These are phyloP conservation scores for Lacerta bilineata DNA, from an alignment of 2,797 vertebrate species.

Conservation along the genomic window DNA sequence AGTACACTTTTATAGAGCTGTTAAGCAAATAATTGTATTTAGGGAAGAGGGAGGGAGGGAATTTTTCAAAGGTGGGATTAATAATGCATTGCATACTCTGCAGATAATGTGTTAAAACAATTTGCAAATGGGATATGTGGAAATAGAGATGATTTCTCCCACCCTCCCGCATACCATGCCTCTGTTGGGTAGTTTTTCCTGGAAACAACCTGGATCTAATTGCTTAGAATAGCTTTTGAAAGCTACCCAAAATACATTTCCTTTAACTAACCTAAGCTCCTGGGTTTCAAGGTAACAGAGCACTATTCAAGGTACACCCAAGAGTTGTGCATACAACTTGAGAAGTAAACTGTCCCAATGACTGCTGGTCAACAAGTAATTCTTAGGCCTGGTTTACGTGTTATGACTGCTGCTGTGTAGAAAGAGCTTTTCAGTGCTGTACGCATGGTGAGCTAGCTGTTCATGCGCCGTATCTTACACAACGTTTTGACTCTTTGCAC, in stretches of 20 bases:
- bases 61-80: conserved; percentile 31
- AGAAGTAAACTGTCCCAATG: not conserved
- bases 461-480: not conserved
- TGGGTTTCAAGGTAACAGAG: not conserved
- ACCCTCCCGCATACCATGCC: not conserved
- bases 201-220: not conserved
- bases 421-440: too few species aligned
- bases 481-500: not conserved
- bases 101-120: conserved; percentile 39
- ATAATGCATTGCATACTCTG: conserved; percentile 18
- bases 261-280: conserved; percentile 8
- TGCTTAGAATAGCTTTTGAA: conserved; percentile 29
- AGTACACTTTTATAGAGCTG: conserved; percentile 49
- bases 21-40: conserved; percentile 54
- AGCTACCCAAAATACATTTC: not conserved
- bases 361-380: not conserved
- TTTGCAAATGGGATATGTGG: conserved; percentile 41
- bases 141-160: not conserved
- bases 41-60: conserved; percentile 15
- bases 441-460: not conserved
- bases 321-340: not conserved
- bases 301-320: not conserved
- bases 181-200: conserved; percentile 36
- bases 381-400: not conserved
- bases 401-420: not conserved